phyloP scores from a whole-genome alignment of 2,888 invertebrate species.

The Chloroclystis v-ata region DNA sequence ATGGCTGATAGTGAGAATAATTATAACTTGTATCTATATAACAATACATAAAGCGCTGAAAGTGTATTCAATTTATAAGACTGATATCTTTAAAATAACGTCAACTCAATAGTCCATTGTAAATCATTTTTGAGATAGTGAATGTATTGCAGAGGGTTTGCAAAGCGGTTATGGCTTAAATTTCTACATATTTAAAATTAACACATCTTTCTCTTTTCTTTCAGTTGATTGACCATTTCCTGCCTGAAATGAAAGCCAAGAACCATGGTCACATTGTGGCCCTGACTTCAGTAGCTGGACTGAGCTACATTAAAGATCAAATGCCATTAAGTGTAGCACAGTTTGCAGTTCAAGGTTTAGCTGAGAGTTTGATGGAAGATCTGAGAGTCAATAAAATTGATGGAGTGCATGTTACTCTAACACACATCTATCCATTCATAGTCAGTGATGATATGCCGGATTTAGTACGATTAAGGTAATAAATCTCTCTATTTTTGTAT shows the following conservation, averaged over 20 bases:
- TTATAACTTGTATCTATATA: too few species aligned
- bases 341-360: conserved; percentile 82
- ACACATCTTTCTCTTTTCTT: conserved; percentile 8
- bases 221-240: conserved; percentile 78
- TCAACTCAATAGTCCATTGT: too few species aligned
- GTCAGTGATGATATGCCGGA: conserved; percentile 75
- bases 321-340: conserved; percentile 81
- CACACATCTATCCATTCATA: conserved; percentile 81
- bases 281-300: conserved; percentile 80
- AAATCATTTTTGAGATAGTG: too few species aligned
- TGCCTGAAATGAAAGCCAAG: conserved; percentile 78
- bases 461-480: conserved; percentile 73
- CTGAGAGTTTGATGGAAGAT: conserved; percentile 80
- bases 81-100: too few species aligned
- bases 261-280: conserved; percentile 80
- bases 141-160: too few species aligned
- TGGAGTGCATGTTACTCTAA: conserved; percentile 78
- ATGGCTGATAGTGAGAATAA: too few species aligned
- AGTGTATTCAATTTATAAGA: too few species aligned
- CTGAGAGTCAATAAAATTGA: conserved; percentile 75
- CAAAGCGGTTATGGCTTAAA: too few species aligned
- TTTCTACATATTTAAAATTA: too few species aligned
- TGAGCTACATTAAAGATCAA: conserved; percentile 77
- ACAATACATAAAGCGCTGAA: too few species aligned
- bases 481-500: background rate